phyloP scores from a whole-genome alignment of 2,888 invertebrate genomes.

The Drosophila maculinotata region DNA sequence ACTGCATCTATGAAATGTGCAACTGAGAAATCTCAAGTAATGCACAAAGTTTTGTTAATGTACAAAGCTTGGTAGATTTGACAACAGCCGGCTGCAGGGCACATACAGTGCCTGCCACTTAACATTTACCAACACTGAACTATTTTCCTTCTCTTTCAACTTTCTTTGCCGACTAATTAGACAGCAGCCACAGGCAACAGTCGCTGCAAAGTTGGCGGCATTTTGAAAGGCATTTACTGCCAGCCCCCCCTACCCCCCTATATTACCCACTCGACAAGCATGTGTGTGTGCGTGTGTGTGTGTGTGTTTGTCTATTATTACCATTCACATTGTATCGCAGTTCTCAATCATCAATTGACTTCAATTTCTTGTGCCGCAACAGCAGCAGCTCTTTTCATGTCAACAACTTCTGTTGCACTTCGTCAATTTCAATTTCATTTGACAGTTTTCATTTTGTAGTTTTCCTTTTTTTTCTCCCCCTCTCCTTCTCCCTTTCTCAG shows the following conservation, averaged over 20 bases:
- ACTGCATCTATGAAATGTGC: neutral
- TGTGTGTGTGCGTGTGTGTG: neutral
- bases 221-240: constrained; percentile 39
- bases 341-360: constrained; percentile 76
- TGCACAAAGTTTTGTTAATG: too few relatives aligned
- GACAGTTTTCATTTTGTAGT: constrained; percentile 46
- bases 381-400: constrained; percentile 54
- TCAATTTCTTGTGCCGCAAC: constrained; percentile 58
- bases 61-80: too few relatives aligned
- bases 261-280: constrained; percentile 4
- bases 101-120: constrained; percentile 1
- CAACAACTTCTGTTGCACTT: constrained; percentile 57
- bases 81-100: too few relatives aligned
- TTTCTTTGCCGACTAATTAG: constrained; percentile 56
- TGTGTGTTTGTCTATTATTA: constrained; percentile 46
- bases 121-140: constrained; percentile 27
- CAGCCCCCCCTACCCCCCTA: constrained; percentile 1
- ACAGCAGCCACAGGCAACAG: constrained; percentile 31
- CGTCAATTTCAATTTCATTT: constrained; percentile 59
- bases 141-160: constrained; percentile 18
- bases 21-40: neutral
- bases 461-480: neutral
- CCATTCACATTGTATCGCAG: constrained; percentile 57
- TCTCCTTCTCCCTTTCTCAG: neutral
- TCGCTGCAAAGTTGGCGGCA: constrained; percentile 57